These are phyloP conservation scores for Sitodiplosis mosellana DNA, from an alignment of 1,140 invertebrate genomes.

Conservation along the genomic window DNA sequence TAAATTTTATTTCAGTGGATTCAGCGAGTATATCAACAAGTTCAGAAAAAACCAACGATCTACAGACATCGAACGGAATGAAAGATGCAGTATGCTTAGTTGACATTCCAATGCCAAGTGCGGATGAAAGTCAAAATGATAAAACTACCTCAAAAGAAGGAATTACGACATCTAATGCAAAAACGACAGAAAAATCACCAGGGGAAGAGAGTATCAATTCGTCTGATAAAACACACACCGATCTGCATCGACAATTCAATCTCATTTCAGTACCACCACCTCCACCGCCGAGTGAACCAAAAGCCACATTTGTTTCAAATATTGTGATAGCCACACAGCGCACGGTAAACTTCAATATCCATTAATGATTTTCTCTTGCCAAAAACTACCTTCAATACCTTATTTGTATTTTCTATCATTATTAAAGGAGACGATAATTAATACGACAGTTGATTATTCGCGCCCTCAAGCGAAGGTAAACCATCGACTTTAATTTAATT, in stretches of 20 bases:
- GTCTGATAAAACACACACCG: not conserved
- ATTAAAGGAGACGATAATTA: not conserved
- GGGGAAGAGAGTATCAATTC: not conserved
- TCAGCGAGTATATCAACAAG: too few species aligned
- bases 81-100: slow-evolving; percentile 9
- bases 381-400: too few species aligned
- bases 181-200: not conserved
- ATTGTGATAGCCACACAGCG: slow-evolving; percentile 14
- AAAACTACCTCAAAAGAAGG: slow-evolving; percentile 4
- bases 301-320: slow-evolving; percentile 26
- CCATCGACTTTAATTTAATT: too few species aligned
- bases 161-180: not conserved
- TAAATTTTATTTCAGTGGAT: too few species aligned
- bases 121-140: slow-evolving; percentile 7
- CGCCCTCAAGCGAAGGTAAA: not conserved
- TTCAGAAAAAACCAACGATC: too few species aligned
- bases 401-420: too few species aligned
- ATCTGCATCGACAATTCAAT: not conserved
- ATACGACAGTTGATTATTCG: not conserved
- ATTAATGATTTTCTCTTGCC: too few species aligned
- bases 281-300: slow-evolving; percentile 5
- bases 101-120: slow-evolving; percentile 39
- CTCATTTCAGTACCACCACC: slow-evolving; percentile 1
- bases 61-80: not conserved
- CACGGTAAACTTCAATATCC: too few species aligned